A percentile compares a stretch with the other conserved stretches of the same genome.
These are phyloP conservation scores for Gnathochromis pfefferi DNA, from an alignment of 2,113 vertebrate species.

Conservation along the genomic window DNA sequence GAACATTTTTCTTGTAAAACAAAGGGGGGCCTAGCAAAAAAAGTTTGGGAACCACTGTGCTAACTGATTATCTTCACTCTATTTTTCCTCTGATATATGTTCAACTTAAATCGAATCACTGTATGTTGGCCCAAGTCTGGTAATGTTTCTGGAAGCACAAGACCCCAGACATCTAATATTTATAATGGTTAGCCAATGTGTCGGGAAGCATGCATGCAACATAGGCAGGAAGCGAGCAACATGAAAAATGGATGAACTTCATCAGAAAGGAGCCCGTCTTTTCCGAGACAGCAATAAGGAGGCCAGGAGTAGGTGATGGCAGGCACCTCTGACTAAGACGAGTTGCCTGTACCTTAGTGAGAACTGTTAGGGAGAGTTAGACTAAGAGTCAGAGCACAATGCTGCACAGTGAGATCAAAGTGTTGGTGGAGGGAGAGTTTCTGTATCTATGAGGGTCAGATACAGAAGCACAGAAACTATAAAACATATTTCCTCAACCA, in stretches of 20 bases:
- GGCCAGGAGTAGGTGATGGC: not conserved
- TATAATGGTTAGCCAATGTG: not conserved
- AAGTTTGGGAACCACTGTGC: not conserved
- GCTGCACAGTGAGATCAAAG: not conserved
- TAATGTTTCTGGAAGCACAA: not conserved
- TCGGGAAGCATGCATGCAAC: conserved; percentile 2
- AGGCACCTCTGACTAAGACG: not conserved
- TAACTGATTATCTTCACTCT: not conserved
- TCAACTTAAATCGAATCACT: not conserved
- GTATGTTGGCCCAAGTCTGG: not conserved
- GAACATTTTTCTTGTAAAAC: not conserved
- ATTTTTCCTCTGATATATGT: not conserved
- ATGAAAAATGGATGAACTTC: conserved; percentile 56
- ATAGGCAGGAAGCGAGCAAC: not conserved
- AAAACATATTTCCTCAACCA: not conserved
- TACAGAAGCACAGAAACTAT: not conserved
- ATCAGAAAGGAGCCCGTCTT: not conserved
- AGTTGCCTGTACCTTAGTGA: not conserved
- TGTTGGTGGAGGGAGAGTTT: not conserved
- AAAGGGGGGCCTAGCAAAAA: not conserved
- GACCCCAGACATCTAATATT: conserved; percentile 38
- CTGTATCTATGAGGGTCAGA: not conserved
- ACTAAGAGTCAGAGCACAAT: not conserved
- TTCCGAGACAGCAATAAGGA: conserved; percentile 36
- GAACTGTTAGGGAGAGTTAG: not conserved